These are phyloP conservation scores for Oreortyx pictus DNA, from an alignment of 2,797 vertebrate genomes.

Conservation along the genomic window DNA sequence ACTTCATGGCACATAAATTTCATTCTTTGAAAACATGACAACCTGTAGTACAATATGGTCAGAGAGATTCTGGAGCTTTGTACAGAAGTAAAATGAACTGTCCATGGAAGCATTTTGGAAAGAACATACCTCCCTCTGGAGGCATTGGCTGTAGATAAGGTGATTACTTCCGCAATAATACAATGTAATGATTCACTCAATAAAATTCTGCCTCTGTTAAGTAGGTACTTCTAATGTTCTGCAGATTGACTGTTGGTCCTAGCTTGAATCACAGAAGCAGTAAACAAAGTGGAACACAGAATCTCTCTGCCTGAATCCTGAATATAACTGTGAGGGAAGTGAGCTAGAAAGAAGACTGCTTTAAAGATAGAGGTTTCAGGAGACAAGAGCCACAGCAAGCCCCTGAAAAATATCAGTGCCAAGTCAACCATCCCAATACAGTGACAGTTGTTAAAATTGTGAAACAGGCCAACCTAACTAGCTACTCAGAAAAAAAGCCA, in stretches of 20 bases:
- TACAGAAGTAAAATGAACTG: conserved; percentile 51
- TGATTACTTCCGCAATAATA: conserved; percentile 47
- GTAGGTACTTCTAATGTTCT: conserved; percentile 27
- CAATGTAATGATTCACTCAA: conserved; percentile 51
- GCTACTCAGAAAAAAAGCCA: background rate
- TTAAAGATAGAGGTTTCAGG: background rate
- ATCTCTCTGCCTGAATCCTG: background rate
- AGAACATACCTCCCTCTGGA: conserved; percentile 34
- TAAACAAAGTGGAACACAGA: conserved; percentile 49
- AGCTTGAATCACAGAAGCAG: conserved; percentile 1
- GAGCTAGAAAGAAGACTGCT: background rate
- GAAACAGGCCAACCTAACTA: background rate
- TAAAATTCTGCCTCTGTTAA: conserved; percentile 59
- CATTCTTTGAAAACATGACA: conserved; percentile 70
- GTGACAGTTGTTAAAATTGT: fast-evolving
- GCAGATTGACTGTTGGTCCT: background rate
- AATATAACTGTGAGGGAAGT: background rate
- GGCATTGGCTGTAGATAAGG: conserved; percentile 6
- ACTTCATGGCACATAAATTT: conserved; percentile 78
- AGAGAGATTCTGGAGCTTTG: conserved; percentile 18
- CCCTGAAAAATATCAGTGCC: background rate
- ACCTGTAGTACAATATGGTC: conserved; percentile 63
- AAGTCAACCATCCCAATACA: background rate
- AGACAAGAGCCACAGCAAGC: background rate
- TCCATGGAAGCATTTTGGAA: conserved; percentile 39